phyloP scores from a whole-genome alignment of 2,797 vertebrate genomes.

The Loris lydekkerianus region DNA sequence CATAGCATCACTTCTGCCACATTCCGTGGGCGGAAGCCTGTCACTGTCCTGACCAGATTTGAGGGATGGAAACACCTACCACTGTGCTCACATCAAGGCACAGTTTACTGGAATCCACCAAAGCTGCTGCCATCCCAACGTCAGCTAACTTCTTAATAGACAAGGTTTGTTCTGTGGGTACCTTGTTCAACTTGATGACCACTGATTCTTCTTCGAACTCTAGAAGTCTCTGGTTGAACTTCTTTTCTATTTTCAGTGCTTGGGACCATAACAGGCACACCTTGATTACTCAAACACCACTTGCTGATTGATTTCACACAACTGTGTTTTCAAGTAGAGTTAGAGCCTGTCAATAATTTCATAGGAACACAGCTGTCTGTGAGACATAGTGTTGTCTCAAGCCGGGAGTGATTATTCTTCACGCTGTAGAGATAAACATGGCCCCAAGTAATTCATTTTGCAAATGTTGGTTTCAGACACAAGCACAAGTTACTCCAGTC shows the following conservation, averaged over 20 bases:
- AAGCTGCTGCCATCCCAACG: fast-evolving
- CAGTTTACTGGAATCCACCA: neutral
- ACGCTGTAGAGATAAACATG: neutral
- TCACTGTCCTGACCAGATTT: neutral
- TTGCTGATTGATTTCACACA: neutral
- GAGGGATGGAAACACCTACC: too few relatives aligned
- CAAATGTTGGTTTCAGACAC: neutral
- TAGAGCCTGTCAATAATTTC: neutral
- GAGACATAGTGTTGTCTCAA: neutral
- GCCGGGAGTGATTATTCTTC: neutral
- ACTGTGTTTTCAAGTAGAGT: neutral
- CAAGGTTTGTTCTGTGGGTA: neutral
- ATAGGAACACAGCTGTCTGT: neutral
- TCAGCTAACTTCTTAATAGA: neutral
- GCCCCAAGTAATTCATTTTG: neutral
- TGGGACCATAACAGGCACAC: neutral
- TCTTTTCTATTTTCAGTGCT: neutral
- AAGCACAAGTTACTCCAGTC: fast-evolving
- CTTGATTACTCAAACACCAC: neutral
- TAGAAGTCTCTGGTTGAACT: neutral
- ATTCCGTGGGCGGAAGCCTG: neutral
- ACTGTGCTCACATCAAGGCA: neutral
- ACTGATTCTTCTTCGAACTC: neutral
- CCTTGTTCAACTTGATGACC: neutral
- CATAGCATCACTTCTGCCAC: fast-evolving